These are phyloP conservation scores for Zalophus californianus DNA, from an alignment of 2,797 vertebrate species.

Conservation along the genomic window DNA sequence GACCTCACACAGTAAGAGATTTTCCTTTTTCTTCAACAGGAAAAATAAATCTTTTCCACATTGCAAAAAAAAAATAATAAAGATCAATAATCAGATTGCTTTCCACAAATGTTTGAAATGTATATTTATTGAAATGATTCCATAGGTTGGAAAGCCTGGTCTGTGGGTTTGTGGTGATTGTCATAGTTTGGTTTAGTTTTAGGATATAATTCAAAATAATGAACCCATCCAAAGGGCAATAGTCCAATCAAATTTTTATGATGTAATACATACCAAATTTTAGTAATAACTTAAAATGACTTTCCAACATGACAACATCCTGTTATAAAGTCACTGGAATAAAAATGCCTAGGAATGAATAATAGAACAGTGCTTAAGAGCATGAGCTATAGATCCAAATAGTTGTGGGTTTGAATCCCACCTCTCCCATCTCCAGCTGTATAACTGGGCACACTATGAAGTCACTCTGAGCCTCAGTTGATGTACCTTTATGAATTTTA, in stretches of 20 bases:
- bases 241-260: background rate
- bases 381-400: background rate
- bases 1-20: slow-evolving; percentile 32
- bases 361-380: background rate
- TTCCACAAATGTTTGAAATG: slow-evolving; percentile 11
- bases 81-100: background rate
- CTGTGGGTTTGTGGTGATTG: background rate
- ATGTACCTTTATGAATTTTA: background rate
- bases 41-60: background rate
- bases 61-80: background rate
- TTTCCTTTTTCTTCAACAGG: background rate
- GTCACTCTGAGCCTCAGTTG: background rate
- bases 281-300: background rate
- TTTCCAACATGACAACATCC: background rate
- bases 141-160: background rate
- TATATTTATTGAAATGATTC: background rate
- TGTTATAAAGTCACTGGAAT: background rate
- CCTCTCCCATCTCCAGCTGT: background rate
- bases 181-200: background rate
- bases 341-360: background rate
- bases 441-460: background rate
- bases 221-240: background rate
- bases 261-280: background rate
- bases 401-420: background rate
- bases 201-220: slow-evolving; percentile 28